Percentiles rank a stretch among this genome's conserved stretches.
Conservation (phyloP, 2,797 vertebrate genomes). For the Kryptopterus vitreolus region DNA sequence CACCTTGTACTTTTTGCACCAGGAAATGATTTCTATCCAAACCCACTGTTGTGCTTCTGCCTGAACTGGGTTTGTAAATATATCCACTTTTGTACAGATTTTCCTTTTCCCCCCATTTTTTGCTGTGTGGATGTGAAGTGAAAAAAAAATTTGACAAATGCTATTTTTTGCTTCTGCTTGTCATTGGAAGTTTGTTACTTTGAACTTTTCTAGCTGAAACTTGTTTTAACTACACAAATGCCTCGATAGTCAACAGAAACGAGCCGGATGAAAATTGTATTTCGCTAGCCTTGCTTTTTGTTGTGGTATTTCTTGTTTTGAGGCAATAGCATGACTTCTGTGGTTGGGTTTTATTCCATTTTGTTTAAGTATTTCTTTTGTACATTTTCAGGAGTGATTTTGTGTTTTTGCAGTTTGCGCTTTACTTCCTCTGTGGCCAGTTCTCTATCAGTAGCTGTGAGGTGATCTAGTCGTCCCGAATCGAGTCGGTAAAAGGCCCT, state of each 20-base stretch:
- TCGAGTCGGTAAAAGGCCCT: background rate
- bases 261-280: background rate
- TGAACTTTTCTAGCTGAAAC: constrained; percentile 1
- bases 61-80: constrained; percentile 30
- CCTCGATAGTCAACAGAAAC: constrained; percentile 3
- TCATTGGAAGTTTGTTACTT: background rate
- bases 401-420: background rate
- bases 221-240: background rate
- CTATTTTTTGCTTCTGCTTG: background rate
- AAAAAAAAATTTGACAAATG: no score
- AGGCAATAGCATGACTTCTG: background rate
- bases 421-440: constrained; percentile 17
- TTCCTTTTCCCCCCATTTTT: constrained; percentile 19
- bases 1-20: background rate
- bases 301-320: background rate
- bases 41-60: constrained; percentile 17
- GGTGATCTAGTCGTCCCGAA: background rate
- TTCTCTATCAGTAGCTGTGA: constrained; percentile 5
- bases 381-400: constrained; percentile 14
- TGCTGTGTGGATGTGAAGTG: constrained; percentile 1
- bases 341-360: background rate
- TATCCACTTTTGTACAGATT: constrained; percentile 23
- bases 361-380: constrained; percentile 13
- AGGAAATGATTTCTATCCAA: constrained; percentile 4
- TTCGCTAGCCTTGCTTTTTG: constrained; percentile 25